Conservation (phyloP, 2,797 vertebrate species). For the Emydoidea blandingii region DNA sequence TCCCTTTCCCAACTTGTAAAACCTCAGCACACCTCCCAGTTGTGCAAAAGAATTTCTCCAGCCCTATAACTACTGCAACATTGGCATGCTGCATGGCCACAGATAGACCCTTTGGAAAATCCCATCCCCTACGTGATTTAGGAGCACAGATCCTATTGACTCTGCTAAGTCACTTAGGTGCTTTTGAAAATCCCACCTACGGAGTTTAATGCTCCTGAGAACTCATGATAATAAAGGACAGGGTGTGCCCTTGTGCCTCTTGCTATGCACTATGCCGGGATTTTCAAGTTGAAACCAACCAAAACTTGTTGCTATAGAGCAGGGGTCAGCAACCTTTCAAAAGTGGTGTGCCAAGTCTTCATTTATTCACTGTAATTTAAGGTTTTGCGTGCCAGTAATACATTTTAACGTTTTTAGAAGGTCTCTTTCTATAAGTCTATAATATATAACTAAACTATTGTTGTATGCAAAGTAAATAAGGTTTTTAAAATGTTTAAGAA, state of each 20-base stretch:
- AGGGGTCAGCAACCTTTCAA: no score
- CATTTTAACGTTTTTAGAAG: no score
- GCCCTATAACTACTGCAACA: neutral
- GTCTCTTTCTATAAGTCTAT: no score
- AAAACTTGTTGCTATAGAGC: neutral
- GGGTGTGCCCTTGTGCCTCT: neutral
- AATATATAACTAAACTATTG: no score
- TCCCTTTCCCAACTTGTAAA: neutral
- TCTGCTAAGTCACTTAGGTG: neutral
- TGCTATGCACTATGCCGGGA: slow-evolving; percentile 38
- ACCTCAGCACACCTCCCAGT: accelerated
- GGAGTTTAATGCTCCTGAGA: neutral
- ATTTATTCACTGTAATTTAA: no score
- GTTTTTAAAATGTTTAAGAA: no score
- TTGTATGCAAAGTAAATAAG: no score
- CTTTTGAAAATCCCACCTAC: neutral
- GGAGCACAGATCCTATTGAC: neutral
- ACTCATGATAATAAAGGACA: neutral
- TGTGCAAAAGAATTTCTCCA: neutral
- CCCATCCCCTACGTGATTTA: neutral
- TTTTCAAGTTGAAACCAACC: slow-evolving; percentile 24
- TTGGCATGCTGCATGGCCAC: neutral
- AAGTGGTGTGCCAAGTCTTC: no score
- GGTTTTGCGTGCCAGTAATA: no score
- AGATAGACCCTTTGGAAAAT: neutral